A percentile compares a stretch with the other conserved stretches of the same genome.
These are phyloP conservation scores for Drosophila diplacantha DNA, from an alignment of 2,888 invertebrate species.

Conservation along the genomic window DNA sequence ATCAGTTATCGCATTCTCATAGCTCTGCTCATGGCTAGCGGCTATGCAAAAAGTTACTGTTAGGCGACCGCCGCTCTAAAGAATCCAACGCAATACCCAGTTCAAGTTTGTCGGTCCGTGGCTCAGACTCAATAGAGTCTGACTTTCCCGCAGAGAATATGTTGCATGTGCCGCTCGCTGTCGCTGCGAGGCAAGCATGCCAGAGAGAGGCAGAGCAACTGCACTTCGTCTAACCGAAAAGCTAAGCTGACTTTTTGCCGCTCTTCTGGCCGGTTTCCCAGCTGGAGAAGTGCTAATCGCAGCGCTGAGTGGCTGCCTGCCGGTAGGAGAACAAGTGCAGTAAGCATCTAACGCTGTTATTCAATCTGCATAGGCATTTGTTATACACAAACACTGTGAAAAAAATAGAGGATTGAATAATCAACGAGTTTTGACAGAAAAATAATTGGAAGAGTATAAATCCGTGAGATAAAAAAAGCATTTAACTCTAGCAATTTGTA, in stretches of 20 bases:
- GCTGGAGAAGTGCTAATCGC: conserved; percentile 35
- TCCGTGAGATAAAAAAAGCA: background rate
- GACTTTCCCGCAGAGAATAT: conserved; percentile 5
- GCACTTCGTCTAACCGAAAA: conserved; percentile 24
- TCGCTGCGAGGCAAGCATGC: background rate
- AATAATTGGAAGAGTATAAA: background rate
- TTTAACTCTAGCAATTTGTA: background rate
- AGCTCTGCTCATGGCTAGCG: conserved; percentile 31
- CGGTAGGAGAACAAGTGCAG: conserved; percentile 64
- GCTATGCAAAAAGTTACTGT: conserved; percentile 44
- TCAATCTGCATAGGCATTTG: conserved; percentile 60
- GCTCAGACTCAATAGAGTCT: conserved; percentile 1
- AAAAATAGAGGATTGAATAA: background rate
- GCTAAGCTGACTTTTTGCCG: conserved; percentile 10
- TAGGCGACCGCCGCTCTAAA: conserved; percentile 28
- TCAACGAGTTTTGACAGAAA: background rate
- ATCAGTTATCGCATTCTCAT: conserved; percentile 43
- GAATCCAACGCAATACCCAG: conserved; percentile 28
- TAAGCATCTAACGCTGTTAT: conserved; percentile 59
- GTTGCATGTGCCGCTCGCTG: conserved; percentile 1
- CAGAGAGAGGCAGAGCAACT: conserved; percentile 16
- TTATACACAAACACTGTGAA: conserved; percentile 5
- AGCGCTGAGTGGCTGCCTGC: conserved; percentile 21
- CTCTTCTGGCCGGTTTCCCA: conserved; percentile 34
- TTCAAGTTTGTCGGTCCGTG: conserved; percentile 42